These are phyloP conservation scores for Anas capensis DNA, from an alignment of 2,797 vertebrate species.

Conservation along the genomic window DNA sequence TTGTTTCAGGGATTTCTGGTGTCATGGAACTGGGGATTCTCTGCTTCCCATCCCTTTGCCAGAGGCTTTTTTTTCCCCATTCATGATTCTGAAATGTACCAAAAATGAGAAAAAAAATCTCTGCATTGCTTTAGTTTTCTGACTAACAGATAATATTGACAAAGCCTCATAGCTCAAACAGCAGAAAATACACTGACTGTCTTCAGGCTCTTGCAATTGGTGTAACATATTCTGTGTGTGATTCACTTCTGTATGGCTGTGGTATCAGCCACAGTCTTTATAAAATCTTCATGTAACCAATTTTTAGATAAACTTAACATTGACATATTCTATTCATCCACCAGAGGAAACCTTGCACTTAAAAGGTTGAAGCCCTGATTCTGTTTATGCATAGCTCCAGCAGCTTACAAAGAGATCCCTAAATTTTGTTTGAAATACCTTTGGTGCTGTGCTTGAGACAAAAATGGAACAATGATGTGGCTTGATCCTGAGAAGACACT, in stretches of 20 bases:
- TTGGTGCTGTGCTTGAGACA: not conserved
- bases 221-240: not conserved
- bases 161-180: not conserved
- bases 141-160: not conserved
- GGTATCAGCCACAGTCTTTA: not conserved
- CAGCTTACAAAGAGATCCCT: not conserved
- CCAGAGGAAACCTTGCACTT: not conserved
- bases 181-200: not conserved
- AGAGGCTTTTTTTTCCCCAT: not conserved
- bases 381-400: not conserved
- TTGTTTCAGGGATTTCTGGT: not conserved
- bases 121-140: not conserved
- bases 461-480: not conserved
- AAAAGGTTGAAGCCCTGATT: not conserved
- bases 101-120: not conserved
- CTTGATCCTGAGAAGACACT: not conserved
- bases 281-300: not conserved
- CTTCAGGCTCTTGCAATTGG: not conserved
- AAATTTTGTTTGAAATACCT: not conserved
- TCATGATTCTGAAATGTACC: not conserved
- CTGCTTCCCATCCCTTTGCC: not conserved
- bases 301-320: not conserved
- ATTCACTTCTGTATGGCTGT: accelerated
- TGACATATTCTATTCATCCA: not conserved
- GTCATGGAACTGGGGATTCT: not conserved